Conservation (phyloP, 2,797 vertebrate species). For the Argentina silus region DNA sequence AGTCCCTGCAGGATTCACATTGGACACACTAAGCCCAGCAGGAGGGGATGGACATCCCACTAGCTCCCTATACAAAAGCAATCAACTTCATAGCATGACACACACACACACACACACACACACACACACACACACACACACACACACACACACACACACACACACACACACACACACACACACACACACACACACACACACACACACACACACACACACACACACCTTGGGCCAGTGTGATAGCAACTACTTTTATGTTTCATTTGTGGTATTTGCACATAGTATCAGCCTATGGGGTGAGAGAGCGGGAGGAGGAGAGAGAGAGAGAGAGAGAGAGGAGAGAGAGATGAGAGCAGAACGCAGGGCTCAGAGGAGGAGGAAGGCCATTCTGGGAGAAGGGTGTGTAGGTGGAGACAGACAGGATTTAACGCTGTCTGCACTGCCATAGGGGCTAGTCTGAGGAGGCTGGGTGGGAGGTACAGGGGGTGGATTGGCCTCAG, state of each 20-base stretch:
- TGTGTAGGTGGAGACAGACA: slow-evolving; percentile 24
- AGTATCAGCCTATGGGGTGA: neutral
- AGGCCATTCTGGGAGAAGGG: neutral
- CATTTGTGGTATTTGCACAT: neutral
- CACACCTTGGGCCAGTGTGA: neutral
- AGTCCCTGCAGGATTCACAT: slow-evolving; percentile 19
- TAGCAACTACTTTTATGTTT: neutral
- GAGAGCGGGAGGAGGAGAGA: neutral
- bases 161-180: too few species aligned
- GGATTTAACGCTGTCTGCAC: slow-evolving; percentile 23
- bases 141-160: too few species aligned
- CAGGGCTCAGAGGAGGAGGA: neutral
- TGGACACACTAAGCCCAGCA: neutral
- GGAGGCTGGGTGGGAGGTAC: slow-evolving; percentile 3
- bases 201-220: slow-evolving; percentile 9
- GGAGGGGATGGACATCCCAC: neutral
- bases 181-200: slow-evolving; percentile 24
- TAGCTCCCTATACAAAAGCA: too few species aligned
- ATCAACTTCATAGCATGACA: neutral
- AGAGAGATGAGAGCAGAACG: neutral
- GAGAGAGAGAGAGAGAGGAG: neutral
- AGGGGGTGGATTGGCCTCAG: neutral
- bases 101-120: neutral
- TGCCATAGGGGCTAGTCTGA: slow-evolving; percentile 8
- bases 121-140: too few species aligned